phyloP scores from a whole-genome alignment of 2,888 invertebrate species.

The Dynastes grantii region DNA sequence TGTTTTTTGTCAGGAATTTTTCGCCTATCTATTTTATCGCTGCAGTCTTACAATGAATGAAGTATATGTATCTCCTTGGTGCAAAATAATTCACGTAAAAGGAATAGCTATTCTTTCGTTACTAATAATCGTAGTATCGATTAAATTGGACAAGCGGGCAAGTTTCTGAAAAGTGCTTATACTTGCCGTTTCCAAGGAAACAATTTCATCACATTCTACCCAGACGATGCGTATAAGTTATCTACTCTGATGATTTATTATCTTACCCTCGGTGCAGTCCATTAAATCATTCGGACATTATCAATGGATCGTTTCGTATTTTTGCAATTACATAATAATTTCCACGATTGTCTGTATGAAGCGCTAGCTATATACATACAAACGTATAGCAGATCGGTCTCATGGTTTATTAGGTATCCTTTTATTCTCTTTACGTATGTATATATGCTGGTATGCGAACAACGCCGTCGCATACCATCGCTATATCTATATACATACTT shows the following conservation, averaged over 20 bases:
- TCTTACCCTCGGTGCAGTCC: not conserved
- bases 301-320: conserved; percentile 18
- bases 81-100: not conserved
- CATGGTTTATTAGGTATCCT: conserved; percentile 9
- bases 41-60: no score
- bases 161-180: not conserved
- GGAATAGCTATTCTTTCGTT: not conserved
- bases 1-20: no score
- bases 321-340: conserved; percentile 22
- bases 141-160: not conserved
- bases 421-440: conserved; percentile 6
- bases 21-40: no score
- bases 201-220: not conserved
- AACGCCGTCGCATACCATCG: not conserved
- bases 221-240: not conserved
- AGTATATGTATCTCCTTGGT: not conserved
- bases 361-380: not conserved
- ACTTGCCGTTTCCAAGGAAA: not conserved
- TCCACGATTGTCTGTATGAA: conserved; percentile 4
- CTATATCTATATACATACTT: conserved; percentile 6
- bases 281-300: conserved; percentile 21
- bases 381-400: not conserved
- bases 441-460: not conserved
- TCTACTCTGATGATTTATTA: not conserved
- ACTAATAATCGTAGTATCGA: not conserved